Conservation (phyloP, 2,797 vertebrate species). For the Ptychobarbus kaznakovi region DNA sequence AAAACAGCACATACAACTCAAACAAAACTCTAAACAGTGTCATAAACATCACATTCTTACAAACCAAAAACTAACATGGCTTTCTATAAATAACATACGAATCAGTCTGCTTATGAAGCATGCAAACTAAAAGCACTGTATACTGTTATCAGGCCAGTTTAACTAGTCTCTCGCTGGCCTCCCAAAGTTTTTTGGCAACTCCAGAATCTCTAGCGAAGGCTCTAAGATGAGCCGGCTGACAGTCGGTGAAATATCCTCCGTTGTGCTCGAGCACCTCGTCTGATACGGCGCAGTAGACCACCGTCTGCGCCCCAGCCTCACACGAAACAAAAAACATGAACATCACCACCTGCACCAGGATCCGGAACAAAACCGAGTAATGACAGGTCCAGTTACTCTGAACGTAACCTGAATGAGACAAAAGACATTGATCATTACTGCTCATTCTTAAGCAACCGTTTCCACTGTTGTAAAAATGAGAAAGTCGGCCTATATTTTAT, state of each 20-base stretch:
- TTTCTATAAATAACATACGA: conserved; percentile 19
- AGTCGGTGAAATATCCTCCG: conserved; percentile 81
- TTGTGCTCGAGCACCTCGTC: conserved; percentile 75
- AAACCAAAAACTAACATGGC: background rate
- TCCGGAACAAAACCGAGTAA: conserved; percentile 80
- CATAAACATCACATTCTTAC: conserved; percentile 1
- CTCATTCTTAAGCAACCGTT: background rate
- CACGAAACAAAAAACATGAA: conserved; percentile 83
- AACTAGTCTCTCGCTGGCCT: conserved; percentile 83
- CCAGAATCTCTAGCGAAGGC: conserved; percentile 80
- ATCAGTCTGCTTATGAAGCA: background rate
- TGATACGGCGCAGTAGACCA: conserved; percentile 79
- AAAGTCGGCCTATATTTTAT: background rate
- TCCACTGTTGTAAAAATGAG: background rate
- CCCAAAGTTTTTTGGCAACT: conserved; percentile 85
- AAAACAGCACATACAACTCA: background rate
- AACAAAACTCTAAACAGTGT: background rate
- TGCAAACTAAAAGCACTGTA: background rate
- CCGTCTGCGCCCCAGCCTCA: conserved; percentile 80
- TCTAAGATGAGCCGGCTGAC: conserved; percentile 70
- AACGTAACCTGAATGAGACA: conserved; percentile 75
- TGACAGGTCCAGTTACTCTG: conserved; percentile 81
- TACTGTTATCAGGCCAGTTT: conserved; percentile 70
- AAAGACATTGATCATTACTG: background rate
- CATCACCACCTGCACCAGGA: conserved; percentile 81